phyloP scores from a whole-genome alignment of 2,888 invertebrate species.

The Cheilosia scutellata region DNA sequence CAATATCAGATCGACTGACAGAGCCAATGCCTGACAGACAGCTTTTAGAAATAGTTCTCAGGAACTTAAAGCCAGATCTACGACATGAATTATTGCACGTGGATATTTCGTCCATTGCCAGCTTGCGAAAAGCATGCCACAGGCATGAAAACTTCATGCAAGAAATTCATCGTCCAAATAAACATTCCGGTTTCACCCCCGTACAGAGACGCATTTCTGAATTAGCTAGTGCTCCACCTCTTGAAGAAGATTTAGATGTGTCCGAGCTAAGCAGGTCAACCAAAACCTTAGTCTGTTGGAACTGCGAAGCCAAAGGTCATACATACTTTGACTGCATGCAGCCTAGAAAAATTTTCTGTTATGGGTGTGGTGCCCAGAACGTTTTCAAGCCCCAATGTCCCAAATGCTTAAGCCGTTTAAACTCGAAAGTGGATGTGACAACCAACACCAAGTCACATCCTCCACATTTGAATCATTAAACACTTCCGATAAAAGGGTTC shows the following conservation, averaged over 20 bases:
- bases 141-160: background rate
- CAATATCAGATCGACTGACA: background rate
- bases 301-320: background rate
- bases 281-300: background rate
- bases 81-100: background rate
- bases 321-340: background rate
- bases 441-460: conserved; percentile 5
- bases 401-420: conserved; percentile 13
- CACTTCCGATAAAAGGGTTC: background rate
- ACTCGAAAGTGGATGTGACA: conserved; percentile 24
- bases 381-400: conserved; percentile 28
- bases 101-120: background rate
- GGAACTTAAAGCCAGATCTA: background rate
- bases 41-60: background rate
- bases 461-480: background rate
- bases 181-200: background rate
- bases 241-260: background rate
- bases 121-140: background rate
- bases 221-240: background rate
- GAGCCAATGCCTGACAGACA: background rate
- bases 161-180: background rate
- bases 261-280: background rate
- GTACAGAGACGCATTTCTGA: background rate
- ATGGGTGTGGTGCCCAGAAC: conserved; percentile 12
- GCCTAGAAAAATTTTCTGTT: background rate